A percentile compares a stretch with the other conserved stretches of the same genome.
phyloP scores from a whole-genome alignment of 2,113 vertebrate species.

The Sula dactylatra region DNA sequence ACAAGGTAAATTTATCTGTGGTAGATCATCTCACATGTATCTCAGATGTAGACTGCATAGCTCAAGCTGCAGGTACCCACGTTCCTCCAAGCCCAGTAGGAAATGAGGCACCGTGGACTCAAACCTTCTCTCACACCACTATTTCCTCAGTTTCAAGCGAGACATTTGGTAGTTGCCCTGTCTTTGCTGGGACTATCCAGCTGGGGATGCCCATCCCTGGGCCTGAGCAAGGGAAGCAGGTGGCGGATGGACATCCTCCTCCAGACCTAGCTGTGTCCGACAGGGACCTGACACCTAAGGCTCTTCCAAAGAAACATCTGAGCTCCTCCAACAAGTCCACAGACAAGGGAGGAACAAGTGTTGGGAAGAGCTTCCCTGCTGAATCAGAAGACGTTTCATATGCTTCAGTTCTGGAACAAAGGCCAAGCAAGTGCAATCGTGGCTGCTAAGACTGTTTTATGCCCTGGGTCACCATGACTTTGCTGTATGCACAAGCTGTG shows the following conservation, averaged over 20 bases:
- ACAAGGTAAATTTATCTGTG: fast-evolving
- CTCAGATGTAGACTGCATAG: not conserved
- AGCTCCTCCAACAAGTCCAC: not conserved
- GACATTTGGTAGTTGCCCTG: not conserved
- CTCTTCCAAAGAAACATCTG: not conserved
- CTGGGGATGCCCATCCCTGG: not conserved
- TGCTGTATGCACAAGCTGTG: not conserved
- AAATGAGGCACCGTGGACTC: not conserved
- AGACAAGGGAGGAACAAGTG: not conserved
- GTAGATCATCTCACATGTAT: not conserved
- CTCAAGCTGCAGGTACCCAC: not conserved
- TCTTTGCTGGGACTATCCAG: not conserved
- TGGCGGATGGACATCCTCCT: not conserved
- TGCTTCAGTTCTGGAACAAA: conserved; percentile 1
- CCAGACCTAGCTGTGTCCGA: not conserved
- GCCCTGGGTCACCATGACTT: conserved; percentile 33
- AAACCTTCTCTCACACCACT: not conserved
- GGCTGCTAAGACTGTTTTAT: not conserved
- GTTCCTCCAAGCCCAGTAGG: not conserved
- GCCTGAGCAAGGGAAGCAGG: not conserved
- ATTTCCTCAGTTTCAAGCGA: not conserved
- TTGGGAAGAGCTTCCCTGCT: not conserved
- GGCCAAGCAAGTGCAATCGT: not conserved
- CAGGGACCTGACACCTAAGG: not conserved
- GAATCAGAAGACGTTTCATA: not conserved